These are phyloP conservation scores for Trissoscelio sp. DNA, from an alignment of 2,888 invertebrate genomes.

Conservation along the genomic window DNA sequence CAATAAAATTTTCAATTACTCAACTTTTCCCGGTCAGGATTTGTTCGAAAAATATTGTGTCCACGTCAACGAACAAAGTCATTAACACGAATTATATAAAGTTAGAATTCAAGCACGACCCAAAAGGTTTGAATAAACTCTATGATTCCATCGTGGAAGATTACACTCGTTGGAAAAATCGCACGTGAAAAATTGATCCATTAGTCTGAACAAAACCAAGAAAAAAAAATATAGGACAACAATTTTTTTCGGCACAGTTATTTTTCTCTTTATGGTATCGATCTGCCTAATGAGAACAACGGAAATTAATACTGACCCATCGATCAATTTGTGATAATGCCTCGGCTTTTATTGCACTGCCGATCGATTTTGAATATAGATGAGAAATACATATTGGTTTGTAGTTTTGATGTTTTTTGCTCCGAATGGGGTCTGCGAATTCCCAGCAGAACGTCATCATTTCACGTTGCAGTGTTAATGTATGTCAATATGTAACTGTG, in stretches of 20 bases:
- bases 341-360: constrained; percentile 20
- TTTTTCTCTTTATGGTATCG: constrained; percentile 17
- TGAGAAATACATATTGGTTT: constrained; percentile 25
- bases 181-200: constrained; percentile 19
- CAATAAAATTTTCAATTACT: background rate
- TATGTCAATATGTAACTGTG: background rate
- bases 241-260: background rate
- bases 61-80: background rate
- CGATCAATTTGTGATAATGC: constrained; percentile 43
- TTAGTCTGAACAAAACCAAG: background rate
- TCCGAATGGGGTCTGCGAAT: constrained; percentile 3
- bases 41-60: background rate
- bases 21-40: background rate
- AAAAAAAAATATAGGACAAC: background rate
- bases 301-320: constrained; percentile 25
- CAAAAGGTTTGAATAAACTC: background rate
- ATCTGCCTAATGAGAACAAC: constrained; percentile 23
- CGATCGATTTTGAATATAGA: constrained; percentile 41
- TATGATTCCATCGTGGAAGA: background rate
- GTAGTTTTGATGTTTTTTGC: constrained; percentile 28
- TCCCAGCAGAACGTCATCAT: constrained; percentile 8
- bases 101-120: background rate
- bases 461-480: background rate
- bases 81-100: background rate
- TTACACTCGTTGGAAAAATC: background rate